A percentile compares a stretch with the other conserved stretches of the same genome.
Conservation (phyloP, 2,113 vertebrate genomes). For the Coryphaenoides rupestris region DNA sequence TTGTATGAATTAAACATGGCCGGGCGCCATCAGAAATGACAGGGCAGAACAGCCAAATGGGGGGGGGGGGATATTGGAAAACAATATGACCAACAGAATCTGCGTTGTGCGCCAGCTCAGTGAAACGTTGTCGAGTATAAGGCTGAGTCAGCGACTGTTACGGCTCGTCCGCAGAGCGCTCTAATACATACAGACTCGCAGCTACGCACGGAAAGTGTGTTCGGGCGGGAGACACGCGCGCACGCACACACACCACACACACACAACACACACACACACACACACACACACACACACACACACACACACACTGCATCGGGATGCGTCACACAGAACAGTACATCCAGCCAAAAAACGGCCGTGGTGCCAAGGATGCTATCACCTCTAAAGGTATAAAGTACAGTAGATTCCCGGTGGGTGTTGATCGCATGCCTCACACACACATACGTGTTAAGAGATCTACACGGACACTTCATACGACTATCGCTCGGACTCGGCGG, state of each 20-base stretch:
- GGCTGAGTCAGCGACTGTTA: conserved; percentile 38
- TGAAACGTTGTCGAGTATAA: conserved; percentile 42
- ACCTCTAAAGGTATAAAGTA: too few relatives aligned
- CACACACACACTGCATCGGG: neutral
- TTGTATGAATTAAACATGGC: conserved; percentile 53
- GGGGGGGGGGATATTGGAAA: conserved; percentile 43
- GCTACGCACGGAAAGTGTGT: neutral
- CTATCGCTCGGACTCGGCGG: neutral
- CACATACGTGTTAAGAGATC: neutral
- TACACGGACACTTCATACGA: neutral
- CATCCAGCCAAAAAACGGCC: too few relatives aligned
- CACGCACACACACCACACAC: too few relatives aligned
- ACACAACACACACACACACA: too few relatives aligned
- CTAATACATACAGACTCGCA: conserved; percentile 2
- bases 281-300: too few relatives aligned
- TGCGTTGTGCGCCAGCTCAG: conserved; percentile 43
- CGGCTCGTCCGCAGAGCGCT: neutral
- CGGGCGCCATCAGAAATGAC: conserved; percentile 50
- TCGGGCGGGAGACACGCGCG: neutral
- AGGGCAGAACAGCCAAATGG: conserved; percentile 47
- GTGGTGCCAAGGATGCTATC: too few relatives aligned
- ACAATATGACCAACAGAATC: conserved; percentile 54
- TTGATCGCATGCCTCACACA: neutral
- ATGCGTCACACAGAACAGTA: too few relatives aligned
- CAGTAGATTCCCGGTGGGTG: too few relatives aligned